phyloP scores from a whole-genome alignment of 2,888 invertebrate species.

The Melanargia galathea region DNA sequence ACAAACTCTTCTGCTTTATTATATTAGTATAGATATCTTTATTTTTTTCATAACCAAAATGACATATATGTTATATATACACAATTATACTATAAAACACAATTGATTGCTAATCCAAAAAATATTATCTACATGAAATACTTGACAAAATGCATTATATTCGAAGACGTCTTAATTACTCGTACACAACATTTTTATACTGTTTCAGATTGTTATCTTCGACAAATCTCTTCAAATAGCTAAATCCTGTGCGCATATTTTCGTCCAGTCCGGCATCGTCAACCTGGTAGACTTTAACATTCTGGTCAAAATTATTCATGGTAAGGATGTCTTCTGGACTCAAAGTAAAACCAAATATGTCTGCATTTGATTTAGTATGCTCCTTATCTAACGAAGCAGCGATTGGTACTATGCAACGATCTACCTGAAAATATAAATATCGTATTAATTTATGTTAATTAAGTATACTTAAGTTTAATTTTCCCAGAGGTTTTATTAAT shows the following conservation, averaged over 20 bases:
- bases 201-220: background rate
- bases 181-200: background rate
- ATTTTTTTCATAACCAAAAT: too few relatives aligned
- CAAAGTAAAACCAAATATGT: constrained; percentile 38
- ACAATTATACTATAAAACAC: too few relatives aligned
- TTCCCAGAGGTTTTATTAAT: background rate
- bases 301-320: constrained; percentile 22
- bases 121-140: too few relatives aligned
- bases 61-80: too few relatives aligned
- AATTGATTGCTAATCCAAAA: too few relatives aligned
- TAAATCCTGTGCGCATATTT: background rate
- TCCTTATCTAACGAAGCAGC: constrained; percentile 13
- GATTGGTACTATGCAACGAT: constrained; percentile 23
- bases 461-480: too few relatives aligned
- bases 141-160: too few relatives aligned
- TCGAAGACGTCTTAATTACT: background rate
- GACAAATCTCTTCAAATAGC: background rate
- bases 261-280: background rate
- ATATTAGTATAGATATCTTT: too few relatives aligned
- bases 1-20: too few relatives aligned
- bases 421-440: constrained; percentile 27
- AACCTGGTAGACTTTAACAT: constrained; percentile 2
- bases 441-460: background rate
- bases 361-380: constrained; percentile 19
- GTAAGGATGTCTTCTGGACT: constrained; percentile 11